Base-by-base conservation (phyloP, 2,888 invertebrate genomes). In the Zootermopsis nevadensis region DNA sequence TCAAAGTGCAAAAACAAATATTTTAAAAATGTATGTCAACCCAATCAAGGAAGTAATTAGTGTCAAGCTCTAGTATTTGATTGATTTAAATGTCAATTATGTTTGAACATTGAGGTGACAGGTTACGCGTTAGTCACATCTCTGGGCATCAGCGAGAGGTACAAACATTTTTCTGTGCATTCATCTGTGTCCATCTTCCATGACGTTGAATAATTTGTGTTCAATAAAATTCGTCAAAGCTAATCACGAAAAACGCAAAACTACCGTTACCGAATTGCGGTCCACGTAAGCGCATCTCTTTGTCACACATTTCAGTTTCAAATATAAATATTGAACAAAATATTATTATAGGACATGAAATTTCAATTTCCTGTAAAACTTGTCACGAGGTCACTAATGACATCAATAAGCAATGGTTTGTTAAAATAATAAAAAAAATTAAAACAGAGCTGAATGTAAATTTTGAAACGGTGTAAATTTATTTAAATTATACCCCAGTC, bases 41-140 rank as follows among this genome's bases (percentile, higher is more conserved):
- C 12, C 69, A 33, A 69, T 69, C 69, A 69, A 22, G 69, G 69
- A 33, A 22, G 19, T 33, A 69, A 69, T 69, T 69, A 69, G 33
- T 69, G 69, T 69, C 69, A 69, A 69, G 33, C 19, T 6, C 33
- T 33, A 15, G 69, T 1, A 33, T 33, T 33, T 31, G 33, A 69
- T 33, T 69, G 69, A 69, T 69, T 69, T 69, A 69, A 69, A 69
- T 69, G 69, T 33, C 69, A 69, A 69, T 69, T 69, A 69, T 33
- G n/a, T 8, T 27, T 19, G 66, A 0, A 27, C 3, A n/a, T 2
- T 27, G 30, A 27, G 15, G 27, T 22, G 69, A 69, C 69, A 69
- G 69, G 33, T 69, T 69, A 33, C 69, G 19, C 33, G 33, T 30
- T 8, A 66, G n/a, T 66, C 66, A 66, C 30, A 66, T 66, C 19